Base-by-base conservation (phyloP, 2,888 invertebrate genomes). In the Prionchulus punctatus region DNA sequence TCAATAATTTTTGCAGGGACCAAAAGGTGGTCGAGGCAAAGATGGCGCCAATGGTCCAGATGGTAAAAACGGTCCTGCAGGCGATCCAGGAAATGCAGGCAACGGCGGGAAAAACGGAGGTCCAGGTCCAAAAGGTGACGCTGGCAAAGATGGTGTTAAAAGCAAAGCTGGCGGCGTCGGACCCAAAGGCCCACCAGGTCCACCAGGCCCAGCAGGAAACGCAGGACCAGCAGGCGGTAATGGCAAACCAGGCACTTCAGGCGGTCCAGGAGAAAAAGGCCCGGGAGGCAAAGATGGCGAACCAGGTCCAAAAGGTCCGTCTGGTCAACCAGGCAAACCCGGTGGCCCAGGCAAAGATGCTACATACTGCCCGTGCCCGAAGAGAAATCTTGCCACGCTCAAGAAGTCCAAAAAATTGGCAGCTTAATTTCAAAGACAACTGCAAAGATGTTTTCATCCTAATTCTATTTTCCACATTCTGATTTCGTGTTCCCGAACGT, bases 211-310 rank as follows among this genome's bases (percentile, higher is more conserved):
- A n/a, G n/a, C n/a, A n/a, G 45, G 45, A 45, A 7, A 12, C 18
- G 23, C 45, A 12, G 50, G 50, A 7, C 50, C 30, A 30, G 15
- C 30, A n/a, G 50, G 50, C 23, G 30, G 30, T 12, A 26, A 12
- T 15, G 50, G 50, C 21, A 49, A 26, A 28, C 50, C 50, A 7
- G 50, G 50, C 21, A 15, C 15, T 28, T 12, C 50, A 28, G 50
- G 50, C 7, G 12, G 28, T 49, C 28, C 50, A 7, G 50, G 50
- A 4, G 28, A 26, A 28, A 15, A 15, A 7, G 50, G 50, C 12
- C 50, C 50, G 12, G 50, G 28, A 28, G 50, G 50, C 12, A 45
- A 45, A 12, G 23, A 45, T 45, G 45, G 45, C 36, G 36, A 36
- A 36, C 36, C 36, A 36, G 36, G 36, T 12, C 36, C 36, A 7